Evolutionary conservation across 2,113 vertebrate species (phyloP).

Genomic region (Chaetorhynchus papuensis): DNA sequence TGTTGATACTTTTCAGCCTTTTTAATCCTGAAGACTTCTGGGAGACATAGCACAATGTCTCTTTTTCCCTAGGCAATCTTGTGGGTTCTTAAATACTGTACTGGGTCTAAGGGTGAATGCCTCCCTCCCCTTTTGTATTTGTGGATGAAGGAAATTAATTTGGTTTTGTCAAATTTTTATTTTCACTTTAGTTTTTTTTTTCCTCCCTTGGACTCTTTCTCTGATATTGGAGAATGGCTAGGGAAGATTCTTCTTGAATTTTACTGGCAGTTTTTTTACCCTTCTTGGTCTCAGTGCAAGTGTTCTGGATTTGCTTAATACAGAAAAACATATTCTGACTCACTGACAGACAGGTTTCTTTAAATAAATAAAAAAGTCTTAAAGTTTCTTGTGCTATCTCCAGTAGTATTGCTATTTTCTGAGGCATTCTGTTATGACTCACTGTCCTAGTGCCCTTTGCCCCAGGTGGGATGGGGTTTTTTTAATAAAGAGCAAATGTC

Average conservation of each 20-base stretch:
- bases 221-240: neutral
- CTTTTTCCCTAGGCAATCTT: neutral
- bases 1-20: neutral
- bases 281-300: neutral
- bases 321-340: neutral
- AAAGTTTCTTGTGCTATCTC: neutral
- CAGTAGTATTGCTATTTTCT: neutral
- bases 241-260: neutral
- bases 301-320: neutral
- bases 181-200: too few relatives aligned
- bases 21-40: neutral
- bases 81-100: neutral
- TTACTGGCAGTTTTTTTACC: neutral
- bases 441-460: neutral
- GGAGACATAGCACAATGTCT: neutral
- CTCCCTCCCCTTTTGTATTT: neutral
- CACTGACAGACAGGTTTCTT: neutral
- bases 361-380: neutral
- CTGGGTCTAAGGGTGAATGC: neutral
- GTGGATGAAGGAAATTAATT: neutral
- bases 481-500: neutral
- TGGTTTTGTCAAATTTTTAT: neutral
- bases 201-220: neutral
- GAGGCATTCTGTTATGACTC: neutral
- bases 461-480: neutral